Base-by-base conservation (phyloP, 1,140 invertebrate genomes). In the Ips typographus region DNA sequence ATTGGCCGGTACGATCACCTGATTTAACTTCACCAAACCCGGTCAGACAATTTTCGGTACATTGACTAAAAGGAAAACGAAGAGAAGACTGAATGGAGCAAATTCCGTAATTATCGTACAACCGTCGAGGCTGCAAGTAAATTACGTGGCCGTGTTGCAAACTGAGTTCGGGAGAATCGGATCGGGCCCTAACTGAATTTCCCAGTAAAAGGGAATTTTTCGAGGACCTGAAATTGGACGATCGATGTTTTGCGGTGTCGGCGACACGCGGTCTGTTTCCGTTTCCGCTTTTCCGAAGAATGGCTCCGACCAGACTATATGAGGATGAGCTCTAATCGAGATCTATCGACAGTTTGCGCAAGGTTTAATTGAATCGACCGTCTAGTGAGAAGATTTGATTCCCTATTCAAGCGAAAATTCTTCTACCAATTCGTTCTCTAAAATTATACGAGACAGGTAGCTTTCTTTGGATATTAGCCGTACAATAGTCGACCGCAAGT, bases 261-360 rank as follows among this genome's bases (percentile, higher is more conserved):
- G 61, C 61, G 61, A 63, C 61, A 63, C 61, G 61, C 61, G 61
- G 61, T 63, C 61, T 63, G 61, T 63, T 63, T 63, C 61, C 61
- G 61, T 51, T 63, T 63, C 61, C 61, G 61, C 47, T 63, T 6
- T 22, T 44, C 36, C 8, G 36, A 52, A 63, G 61, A 63, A 63
- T 63, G 47, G 57, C 57, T 59, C 57, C 57, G 57, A 8, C 40
- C 57, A 42, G 57, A 59, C 57, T 59, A 36, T 56, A 22, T 22
- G 22, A 22, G 22, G 22, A 22, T 22, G 57, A 8, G 57, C 38
- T 59, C 42, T 59, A 59, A 59, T 59, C 57, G 57, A 40, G 57
- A 59, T 59, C 57, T 37, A 59, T 59, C 40, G 57, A 59, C 57
- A 59, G 57, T 59, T 59, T 59, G 57, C 57, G 8, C 57, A 59